Evolutionary conservation across 2,797 vertebrate species (phyloP).

Genomic region (Hephaestus fuliginosus): DNA sequence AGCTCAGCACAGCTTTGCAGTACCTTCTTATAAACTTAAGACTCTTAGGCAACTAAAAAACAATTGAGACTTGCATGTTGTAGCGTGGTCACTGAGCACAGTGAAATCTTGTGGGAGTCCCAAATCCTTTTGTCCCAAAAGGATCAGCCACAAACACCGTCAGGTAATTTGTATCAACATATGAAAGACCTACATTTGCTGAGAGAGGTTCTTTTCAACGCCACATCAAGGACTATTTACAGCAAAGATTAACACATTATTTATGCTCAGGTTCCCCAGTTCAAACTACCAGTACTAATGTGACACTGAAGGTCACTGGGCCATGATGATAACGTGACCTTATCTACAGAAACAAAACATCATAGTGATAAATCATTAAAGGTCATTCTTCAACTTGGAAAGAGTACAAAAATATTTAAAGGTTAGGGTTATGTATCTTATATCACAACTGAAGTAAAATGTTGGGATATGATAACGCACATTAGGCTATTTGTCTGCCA

Average conservation of each 20-base stretch:
- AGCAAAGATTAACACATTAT: neutral
- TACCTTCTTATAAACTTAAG: constrained; percentile 33
- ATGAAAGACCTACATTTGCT: constrained; percentile 7
- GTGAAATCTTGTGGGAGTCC: constrained; percentile 30
- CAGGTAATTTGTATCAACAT: constrained; percentile 11
- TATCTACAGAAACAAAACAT: neutral
- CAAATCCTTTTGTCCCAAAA: constrained; percentile 19
- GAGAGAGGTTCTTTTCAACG: neutral
- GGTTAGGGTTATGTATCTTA: too few species aligned
- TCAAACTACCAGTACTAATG: neutral
- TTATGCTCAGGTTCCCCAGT: neutral
- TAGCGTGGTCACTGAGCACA: neutral
- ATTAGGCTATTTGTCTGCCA: too few species aligned
- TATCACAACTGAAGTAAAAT: too few species aligned
- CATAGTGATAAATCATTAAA: neutral
- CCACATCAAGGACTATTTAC: neutral
- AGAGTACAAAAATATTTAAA: neutral
- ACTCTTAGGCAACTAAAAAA: constrained; percentile 36
- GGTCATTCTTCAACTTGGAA: neutral
- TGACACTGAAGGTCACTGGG: neutral
- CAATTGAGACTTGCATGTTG: constrained; percentile 20
- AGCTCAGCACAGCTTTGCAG: constrained; percentile 12
- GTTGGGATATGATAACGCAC: too few species aligned
- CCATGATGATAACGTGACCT: neutral
- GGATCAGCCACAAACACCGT: constrained; percentile 7